Conservation (phyloP, 2,113 vertebrate genomes). For the Pardalotus punctatus region DNA sequence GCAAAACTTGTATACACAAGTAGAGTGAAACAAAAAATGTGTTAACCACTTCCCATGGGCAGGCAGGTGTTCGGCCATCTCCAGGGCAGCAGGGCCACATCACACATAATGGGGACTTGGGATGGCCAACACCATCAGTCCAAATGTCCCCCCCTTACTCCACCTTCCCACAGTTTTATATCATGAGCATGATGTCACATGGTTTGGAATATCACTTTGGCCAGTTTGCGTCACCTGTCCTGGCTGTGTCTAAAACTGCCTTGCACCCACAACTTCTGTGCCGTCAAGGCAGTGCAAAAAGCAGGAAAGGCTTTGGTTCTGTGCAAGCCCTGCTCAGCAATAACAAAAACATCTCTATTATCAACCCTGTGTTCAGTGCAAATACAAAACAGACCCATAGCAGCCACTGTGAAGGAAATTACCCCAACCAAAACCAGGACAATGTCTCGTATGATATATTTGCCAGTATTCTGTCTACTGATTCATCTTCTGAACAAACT, state of each 20-base stretch:
- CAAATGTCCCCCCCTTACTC: background rate
- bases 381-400: background rate
- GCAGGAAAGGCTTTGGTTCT: background rate
- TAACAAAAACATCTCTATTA: background rate
- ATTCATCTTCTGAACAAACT: background rate
- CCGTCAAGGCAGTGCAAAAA: background rate
- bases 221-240: no score
- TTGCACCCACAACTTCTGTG: background rate
- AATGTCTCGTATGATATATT: background rate
- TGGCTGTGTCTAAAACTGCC: background rate
- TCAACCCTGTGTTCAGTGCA: background rate
- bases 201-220: background rate
- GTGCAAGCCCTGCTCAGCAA: background rate
- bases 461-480: background rate
- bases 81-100: no score
- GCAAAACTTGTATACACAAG: background rate
- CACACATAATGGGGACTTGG: no score
- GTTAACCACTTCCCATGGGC: background rate
- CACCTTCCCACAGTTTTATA: background rate
- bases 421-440: background rate
- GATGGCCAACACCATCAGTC: background rate
- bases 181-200: background rate
- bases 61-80: background rate
- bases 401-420: background rate
- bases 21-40: background rate